A percentile compares a stretch with the other conserved stretches of the same genome.
Evolutionary conservation across 2,797 vertebrate genomes (phyloP).

Genomic region (Sarcoramphus papa): DNA sequence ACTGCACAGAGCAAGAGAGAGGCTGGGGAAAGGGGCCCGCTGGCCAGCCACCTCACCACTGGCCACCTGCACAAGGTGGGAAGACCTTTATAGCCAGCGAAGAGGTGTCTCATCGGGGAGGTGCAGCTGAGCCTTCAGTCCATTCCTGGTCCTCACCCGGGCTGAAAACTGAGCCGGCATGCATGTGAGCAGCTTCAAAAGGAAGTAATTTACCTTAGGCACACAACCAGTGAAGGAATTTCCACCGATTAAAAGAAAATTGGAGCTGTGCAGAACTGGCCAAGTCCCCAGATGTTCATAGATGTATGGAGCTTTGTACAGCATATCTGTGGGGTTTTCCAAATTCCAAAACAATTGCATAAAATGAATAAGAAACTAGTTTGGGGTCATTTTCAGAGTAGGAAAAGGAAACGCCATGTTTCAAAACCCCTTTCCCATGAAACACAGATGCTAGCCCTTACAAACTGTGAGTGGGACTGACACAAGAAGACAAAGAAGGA

Average conservation of each 20-base stretch:
- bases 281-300: slow-evolving; percentile 53
- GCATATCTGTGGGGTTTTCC: slow-evolving; percentile 4
- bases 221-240: slow-evolving; percentile 44
- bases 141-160: not conserved
- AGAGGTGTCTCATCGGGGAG: not conserved
- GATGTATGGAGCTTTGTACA: not conserved
- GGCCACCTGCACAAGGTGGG: fast-evolving
- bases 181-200: slow-evolving; percentile 47
- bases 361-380: slow-evolving; percentile 5
- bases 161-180: not conserved
- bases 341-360: slow-evolving; percentile 45
- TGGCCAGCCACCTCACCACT: not conserved
- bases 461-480: not conserved
- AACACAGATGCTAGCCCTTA: slow-evolving; percentile 14
- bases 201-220: slow-evolving; percentile 53
- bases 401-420: not conserved
- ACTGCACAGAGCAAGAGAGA: not conserved
- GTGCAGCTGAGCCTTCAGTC: not conserved
- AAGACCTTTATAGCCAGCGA: not conserved
- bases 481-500: not conserved
- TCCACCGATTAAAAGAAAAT: slow-evolving; percentile 19
- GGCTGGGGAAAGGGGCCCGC: not conserved
- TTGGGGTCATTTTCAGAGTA: not conserved
- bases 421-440: not conserved
- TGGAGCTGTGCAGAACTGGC: not conserved